These are phyloP conservation scores for Cheilosia soror DNA, from an alignment of 2,888 invertebrate species.

Conservation along the genomic window DNA sequence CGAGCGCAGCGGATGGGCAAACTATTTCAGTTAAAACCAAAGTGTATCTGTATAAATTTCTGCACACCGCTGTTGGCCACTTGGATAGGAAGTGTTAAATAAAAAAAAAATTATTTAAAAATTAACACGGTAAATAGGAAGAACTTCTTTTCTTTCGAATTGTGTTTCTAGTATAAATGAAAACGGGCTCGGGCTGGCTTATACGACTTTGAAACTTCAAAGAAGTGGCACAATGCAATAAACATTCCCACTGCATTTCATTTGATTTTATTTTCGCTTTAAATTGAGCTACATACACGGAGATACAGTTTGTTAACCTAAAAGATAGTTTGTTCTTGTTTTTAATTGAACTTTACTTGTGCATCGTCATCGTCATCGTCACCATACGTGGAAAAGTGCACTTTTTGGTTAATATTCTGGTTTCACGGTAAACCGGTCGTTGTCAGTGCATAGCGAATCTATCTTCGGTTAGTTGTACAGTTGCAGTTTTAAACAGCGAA, in stretches of 20 bases:
- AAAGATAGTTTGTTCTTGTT: slow-evolving; percentile 39
- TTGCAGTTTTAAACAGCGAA: slow-evolving; percentile 13
- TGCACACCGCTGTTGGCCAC: slow-evolving; percentile 29
- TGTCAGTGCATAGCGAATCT: slow-evolving; percentile 29
- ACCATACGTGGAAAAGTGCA: slow-evolving; percentile 48
- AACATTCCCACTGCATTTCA: slow-evolving; percentile 26
- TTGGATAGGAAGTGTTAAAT: slow-evolving; percentile 23
- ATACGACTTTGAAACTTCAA: slow-evolving; percentile 10
- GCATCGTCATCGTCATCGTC: slow-evolving; percentile 18
- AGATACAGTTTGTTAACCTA: slow-evolving; percentile 71
- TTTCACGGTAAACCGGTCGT: slow-evolving; percentile 62
- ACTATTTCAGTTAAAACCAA: slow-evolving; percentile 33
- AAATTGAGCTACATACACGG: slow-evolving; percentile 18
- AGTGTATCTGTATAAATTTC: slow-evolving; percentile 38
- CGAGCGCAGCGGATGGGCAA: slow-evolving; percentile 66
- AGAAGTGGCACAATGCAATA: slow-evolving; percentile 64
- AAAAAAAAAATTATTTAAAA: neutral
- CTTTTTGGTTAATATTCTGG: slow-evolving; percentile 41
- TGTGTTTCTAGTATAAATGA: slow-evolving; percentile 39
- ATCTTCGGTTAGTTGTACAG: neutral
- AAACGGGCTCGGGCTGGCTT: slow-evolving; percentile 18
- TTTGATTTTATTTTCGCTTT: slow-evolving; percentile 14
- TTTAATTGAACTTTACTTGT: slow-evolving; percentile 23
- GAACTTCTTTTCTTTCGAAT: slow-evolving; percentile 44
- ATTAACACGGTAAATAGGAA: neutral